A percentile compares a stretch with the other conserved stretches of the same genome.
These are phyloP conservation scores for Hedychridium roseum DNA, from an alignment of 2,888 invertebrate genomes.

Conservation along the genomic window DNA sequence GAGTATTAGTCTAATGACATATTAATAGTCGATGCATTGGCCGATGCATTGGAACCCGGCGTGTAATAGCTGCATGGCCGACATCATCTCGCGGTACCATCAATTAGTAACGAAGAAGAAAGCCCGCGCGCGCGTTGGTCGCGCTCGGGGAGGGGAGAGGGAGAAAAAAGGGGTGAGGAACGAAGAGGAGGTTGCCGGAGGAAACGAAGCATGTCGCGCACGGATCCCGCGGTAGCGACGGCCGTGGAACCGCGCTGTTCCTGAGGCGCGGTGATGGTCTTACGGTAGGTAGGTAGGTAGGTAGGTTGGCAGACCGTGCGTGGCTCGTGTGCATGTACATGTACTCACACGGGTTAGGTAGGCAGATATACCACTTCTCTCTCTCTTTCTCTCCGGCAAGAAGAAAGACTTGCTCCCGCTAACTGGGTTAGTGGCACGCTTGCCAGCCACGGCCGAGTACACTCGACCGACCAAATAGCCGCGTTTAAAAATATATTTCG, in stretches of 20 bases:
- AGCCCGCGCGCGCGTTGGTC: conserved; percentile 14
- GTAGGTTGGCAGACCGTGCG: conserved; percentile 26
- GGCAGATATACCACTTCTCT: conserved; percentile 45
- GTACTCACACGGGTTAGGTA: conserved; percentile 26
- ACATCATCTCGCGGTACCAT: conserved; percentile 5
- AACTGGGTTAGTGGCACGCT: conserved; percentile 63
- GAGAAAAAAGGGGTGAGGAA: conserved; percentile 8
- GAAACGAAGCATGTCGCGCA: conserved; percentile 43
- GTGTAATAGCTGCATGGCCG: neutral
- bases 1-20: too few species aligned
- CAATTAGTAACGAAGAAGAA: conserved; percentile 23
- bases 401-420: conserved; percentile 60
- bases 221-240: conserved; percentile 24
- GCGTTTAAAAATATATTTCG: conserved; percentile 53
- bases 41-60: too few species aligned
- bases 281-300: conserved; percentile 40
- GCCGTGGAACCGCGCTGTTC: conserved; percentile 17
- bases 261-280: conserved; percentile 11
- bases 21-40: too few species aligned
- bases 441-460: conserved; percentile 53
- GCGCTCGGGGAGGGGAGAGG: conserved; percentile 10
- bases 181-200: conserved; percentile 18
- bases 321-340: conserved; percentile 4
- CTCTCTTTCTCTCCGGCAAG: too few species aligned
- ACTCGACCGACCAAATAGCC: conserved; percentile 52